Base-by-base conservation (phyloP, 1,140 invertebrate species). In the Drosophila sp. region DNA sequence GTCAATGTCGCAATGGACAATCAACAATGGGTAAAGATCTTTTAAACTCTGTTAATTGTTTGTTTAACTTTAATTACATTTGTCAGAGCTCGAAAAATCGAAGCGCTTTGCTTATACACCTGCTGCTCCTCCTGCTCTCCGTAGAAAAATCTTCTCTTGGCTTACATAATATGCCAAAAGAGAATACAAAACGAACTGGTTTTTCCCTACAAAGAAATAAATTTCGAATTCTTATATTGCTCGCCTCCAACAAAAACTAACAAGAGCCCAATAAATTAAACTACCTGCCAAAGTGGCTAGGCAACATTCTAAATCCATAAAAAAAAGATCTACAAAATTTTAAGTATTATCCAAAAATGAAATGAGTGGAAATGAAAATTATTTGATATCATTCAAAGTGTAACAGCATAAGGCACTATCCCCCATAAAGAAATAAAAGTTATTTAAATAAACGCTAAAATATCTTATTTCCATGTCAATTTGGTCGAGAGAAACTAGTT, bases 261-360 rank as follows among this genome's bases (percentile, higher is more conserved):
- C 79, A 86, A 70, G 72, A 66, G 72, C 70, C 73, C 79, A 60
- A 83, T 83, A 86, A 86, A 87, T 86, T 82, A 83, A 66, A 87
- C 65, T 72, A 71, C 67, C 54, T 57, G 76, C 54, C 80, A 87
- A 89, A 89, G 85, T 89, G 80, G 85, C 77, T 72, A 69, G 71
- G 61, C 84, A 89, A 89, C 84, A 89, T 84, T 89, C 84, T 89
- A 89, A 89, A 76, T 66, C 80, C 70, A 89, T 89, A 89, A 89
- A 89, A 81, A 68, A 75, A 40, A 61, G 55, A 75, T 76, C 83
- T 80, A 79, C 66, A 75, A 69, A 63, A 41, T 44, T 33, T 56
- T 56, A 70, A 35, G 54, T 30, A 25, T 61, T 65, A 44, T 38
- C 70, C 63, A 67, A 80, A 70, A 78, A 58, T 47, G 40, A 75